phyloP scores from a whole-genome alignment of 2,888 invertebrate genomes.

The Orthosia cruda region DNA sequence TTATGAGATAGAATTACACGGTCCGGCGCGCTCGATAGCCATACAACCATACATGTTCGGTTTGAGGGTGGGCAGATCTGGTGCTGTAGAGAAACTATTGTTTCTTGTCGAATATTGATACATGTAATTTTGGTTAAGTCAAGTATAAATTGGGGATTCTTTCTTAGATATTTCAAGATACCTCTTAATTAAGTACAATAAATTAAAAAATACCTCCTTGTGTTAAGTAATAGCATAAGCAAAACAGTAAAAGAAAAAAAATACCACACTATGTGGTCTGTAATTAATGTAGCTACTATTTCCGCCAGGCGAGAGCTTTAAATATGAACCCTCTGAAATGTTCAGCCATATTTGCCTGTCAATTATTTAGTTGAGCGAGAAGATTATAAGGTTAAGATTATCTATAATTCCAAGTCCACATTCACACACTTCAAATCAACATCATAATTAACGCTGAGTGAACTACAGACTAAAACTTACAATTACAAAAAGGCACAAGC shows the following conservation, averaged over 20 bases:
- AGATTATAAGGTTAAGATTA: background rate
- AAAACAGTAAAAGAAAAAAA: too few species aligned
- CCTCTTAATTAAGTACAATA: too few species aligned
- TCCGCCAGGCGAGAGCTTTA: background rate
- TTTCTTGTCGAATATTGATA: conserved; percentile 10
- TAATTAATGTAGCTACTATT: too few species aligned
- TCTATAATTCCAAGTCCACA: background rate
- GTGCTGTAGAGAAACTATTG: background rate
- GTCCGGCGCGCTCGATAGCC: conserved; percentile 67
- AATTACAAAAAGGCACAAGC: conserved; percentile 5
- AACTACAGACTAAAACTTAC: background rate
- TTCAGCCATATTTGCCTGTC: background rate
- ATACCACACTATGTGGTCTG: too few species aligned
- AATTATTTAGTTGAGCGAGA: background rate
- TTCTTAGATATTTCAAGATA: too few species aligned
- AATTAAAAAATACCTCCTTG: too few species aligned
- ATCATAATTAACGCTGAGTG: background rate
- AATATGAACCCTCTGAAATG: background rate
- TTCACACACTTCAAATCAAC: background rate
- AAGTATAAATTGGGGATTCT: background rate
- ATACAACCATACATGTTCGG: conserved; percentile 34
- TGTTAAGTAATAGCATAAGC: too few species aligned
- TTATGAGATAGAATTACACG: conserved; percentile 82
- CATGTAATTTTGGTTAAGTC: background rate
- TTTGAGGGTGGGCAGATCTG: conserved; percentile 38